Base-by-base conservation (phyloP, 2,888 invertebrate species). In the Notodonta ziczac region DNA sequence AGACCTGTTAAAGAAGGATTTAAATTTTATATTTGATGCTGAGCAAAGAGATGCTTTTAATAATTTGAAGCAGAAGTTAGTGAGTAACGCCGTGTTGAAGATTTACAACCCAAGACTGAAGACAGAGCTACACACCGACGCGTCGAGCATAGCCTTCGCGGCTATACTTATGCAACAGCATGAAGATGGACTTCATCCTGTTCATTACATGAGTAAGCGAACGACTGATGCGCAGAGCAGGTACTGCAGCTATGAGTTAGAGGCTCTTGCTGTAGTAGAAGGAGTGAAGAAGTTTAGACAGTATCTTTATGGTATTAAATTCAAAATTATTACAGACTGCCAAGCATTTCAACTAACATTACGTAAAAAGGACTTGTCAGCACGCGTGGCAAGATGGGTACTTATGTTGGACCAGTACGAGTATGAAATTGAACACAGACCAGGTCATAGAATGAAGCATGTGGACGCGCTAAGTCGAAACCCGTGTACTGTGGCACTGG, bases 291-390 rank as follows among this genome's bases (percentile, higher is more conserved):
- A 60, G 7, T 67, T 67, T 48, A 56, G 62, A 24, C 24, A 24
- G 4, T 63, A 66, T 16, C 40, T 66, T 2, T 60, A 39, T 12
- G 61, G 63, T 0, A 63, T 57, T 14, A 52, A n/a, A 3, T 65
- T 65, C 13, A 60, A 60, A 12, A 58, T 60, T 32, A 16, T 65
- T 1, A 60, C 63, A 2, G 66, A 66, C 8, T 66, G 66, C 24
- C 16, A 61, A 24, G 56, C 62, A 3, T 59, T 64, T 12, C 24
- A 58, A 14, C 8, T 12, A 6, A 65, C 62, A 0, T 35, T 65
- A 8, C 46, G 40, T 0, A 65, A 62, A n/a, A 60, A 62, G 10
- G 62, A 60, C 13, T 35, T 48, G 5, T 5, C 50, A 12, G 1
- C 59, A 2, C 48, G 7, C 10, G 60, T 56, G 1, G 63, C 63